Evolutionary conservation across 53 echinoderm and acorn worm genomes (phyloP).

Genomic region (Crossaster papposus): DNA sequence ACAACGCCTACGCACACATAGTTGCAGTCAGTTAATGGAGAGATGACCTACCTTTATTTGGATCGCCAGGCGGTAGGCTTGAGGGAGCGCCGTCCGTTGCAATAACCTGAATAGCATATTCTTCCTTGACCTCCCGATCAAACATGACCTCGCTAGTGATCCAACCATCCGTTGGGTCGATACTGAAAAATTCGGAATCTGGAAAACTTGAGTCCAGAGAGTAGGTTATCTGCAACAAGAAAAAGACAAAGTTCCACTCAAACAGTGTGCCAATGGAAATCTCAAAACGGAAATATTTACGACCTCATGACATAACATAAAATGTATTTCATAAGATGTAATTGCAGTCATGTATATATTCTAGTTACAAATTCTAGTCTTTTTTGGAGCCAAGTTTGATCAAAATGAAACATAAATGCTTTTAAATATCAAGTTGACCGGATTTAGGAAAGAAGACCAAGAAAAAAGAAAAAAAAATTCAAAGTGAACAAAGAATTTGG

Average conservation of each 20-base stretch:
- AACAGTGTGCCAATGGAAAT: background rate
- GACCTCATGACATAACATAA: too few relatives aligned
- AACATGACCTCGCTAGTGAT: slow-evolving; percentile 66
- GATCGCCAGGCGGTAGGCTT: slow-evolving; percentile 20
- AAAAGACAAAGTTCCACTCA: background rate
- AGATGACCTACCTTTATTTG: slow-evolving; percentile 61
- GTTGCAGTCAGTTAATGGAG: background rate
- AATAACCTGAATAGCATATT: slow-evolving; percentile 60
- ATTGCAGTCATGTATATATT: too few relatives aligned
- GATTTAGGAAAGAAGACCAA: too few relatives aligned
- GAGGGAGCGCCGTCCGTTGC: slow-evolving; percentile 67
- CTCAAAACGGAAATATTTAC: too few relatives aligned
- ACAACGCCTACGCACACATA: too few relatives aligned
- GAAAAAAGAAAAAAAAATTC: too few relatives aligned
- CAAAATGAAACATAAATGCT: too few relatives aligned
- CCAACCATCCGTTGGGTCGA: slow-evolving; percentile 66
- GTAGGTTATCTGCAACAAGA: slow-evolving; percentile 3
- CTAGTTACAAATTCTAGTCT: too few relatives aligned
- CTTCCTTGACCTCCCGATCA: slow-evolving; percentile 70
- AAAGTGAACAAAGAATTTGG: too few relatives aligned
- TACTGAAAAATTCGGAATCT: slow-evolving; percentile 62
- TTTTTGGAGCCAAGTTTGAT: too few relatives aligned
- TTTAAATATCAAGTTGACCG: too few relatives aligned
- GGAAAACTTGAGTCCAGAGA: background rate
- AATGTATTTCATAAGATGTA: too few relatives aligned